Percentiles rank a stretch among this genome's conserved stretches.
Evolutionary conservation across 2,888 invertebrate genomes (phyloP).

Genomic region (Priocnemis perturbator): DNA sequence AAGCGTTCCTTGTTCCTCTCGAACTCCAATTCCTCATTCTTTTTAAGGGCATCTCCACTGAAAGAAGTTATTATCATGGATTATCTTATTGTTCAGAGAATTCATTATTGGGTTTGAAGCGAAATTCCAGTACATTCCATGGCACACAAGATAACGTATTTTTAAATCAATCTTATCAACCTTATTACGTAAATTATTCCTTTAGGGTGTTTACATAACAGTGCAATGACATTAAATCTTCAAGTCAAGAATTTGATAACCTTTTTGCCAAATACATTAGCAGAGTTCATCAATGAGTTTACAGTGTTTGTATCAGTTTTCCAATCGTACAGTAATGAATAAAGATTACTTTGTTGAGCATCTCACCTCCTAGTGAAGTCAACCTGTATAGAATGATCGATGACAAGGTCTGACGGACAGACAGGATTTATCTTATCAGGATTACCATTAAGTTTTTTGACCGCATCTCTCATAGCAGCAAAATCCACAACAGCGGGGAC

Average conservation of each 20-base stretch:
- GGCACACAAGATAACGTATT: too few species aligned
- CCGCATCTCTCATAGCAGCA: slow-evolving; percentile 98
- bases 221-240: not conserved
- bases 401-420: slow-evolving; percentile 97
- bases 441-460: slow-evolving; percentile 89
- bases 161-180: not conserved
- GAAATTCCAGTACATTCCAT: too few species aligned
- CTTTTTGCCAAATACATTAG: not conserved
- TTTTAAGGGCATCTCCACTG: slow-evolving; percentile 90
- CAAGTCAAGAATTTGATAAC: slow-evolving; percentile 15
- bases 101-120: slow-evolving; percentile 1
- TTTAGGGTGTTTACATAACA: not conserved
- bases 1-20: slow-evolving; percentile 97
- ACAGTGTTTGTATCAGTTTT: too few species aligned
- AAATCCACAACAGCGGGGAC: slow-evolving; percentile 99
- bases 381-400: slow-evolving; percentile 98
- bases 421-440: slow-evolving; percentile 96
- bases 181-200: slow-evolving; percentile 12
- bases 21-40: slow-evolving; percentile 97
- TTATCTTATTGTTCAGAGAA: too few species aligned
- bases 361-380: slow-evolving; percentile 88
- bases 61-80: slow-evolving; percentile 12
- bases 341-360: too few species aligned
- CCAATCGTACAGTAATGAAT: too few species aligned
- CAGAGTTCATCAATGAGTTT: not conserved